Evolutionary conservation across 2,888 invertebrate genomes (phyloP).

Genomic region (Crioceris asparagi): DNA sequence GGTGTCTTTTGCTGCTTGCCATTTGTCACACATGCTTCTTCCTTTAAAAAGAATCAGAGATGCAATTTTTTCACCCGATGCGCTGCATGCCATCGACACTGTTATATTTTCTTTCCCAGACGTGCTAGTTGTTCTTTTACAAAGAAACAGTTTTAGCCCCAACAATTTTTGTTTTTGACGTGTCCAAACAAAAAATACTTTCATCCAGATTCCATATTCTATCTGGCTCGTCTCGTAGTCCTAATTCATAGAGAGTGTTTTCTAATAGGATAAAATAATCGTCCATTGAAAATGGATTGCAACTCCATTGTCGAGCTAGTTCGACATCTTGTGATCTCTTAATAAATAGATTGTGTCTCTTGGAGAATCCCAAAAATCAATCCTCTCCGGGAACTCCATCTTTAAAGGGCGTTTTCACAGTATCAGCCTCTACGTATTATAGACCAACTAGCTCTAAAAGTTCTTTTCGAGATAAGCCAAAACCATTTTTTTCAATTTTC

Average conservation of each 20-base stretch:
- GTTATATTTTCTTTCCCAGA: constrained; percentile 8
- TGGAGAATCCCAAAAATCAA: constrained; percentile 4
- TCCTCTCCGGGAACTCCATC: constrained; percentile 3
- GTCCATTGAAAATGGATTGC: constrained; percentile 3
- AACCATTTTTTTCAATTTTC: constrained; percentile 3
- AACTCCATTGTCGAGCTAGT: constrained; percentile 1
- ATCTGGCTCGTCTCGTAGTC: constrained; percentile 3
- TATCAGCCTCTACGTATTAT: constrained; percentile 1
- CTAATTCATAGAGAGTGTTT: not conserved
- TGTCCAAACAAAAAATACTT: constrained; percentile 13
- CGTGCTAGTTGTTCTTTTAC: constrained; percentile 8
- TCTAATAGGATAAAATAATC: constrained; percentile 2
- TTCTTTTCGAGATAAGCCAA: constrained; percentile 2
- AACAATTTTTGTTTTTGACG: constrained; percentile 13
- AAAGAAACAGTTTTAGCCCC: constrained; percentile 8
- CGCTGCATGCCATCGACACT: constrained; percentile 6
- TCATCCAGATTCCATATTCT: constrained; percentile 13
- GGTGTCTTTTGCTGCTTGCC: constrained; percentile 2
- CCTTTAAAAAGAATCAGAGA: constrained; percentile 10
- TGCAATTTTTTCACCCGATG: constrained; percentile 2
- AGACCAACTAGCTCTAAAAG: not conserved
- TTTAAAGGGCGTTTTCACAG: constrained; percentile 5
- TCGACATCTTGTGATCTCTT: constrained; percentile 3
- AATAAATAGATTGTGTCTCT: constrained; percentile 1
- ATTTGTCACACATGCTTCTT: constrained; percentile 6